Conservation (phyloP, 2,888 invertebrate genomes). For the Andrena marginata region DNA sequence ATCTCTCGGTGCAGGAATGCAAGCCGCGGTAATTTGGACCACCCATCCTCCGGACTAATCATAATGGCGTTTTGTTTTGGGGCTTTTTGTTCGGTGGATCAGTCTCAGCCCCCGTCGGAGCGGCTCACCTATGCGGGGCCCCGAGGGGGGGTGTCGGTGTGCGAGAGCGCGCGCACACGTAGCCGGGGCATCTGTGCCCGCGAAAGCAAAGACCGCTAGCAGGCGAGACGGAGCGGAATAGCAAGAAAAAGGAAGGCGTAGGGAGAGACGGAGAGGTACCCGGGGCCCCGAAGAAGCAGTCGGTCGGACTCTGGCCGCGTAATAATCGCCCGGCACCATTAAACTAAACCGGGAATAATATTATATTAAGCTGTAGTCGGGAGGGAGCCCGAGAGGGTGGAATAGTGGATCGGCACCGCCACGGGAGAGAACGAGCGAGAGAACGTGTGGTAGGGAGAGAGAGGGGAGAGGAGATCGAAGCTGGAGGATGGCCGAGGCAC, state of each 20-base stretch:
- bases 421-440: constrained; percentile 45
- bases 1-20: constrained; percentile 67
- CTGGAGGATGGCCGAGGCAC: constrained; percentile 69
- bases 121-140: constrained; percentile 39
- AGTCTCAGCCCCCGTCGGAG: constrained; percentile 47
- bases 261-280: constrained; percentile 56
- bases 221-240: constrained; percentile 23
- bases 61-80: constrained; percentile 82
- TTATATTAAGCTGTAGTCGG: constrained; percentile 83
- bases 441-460: constrained; percentile 19
- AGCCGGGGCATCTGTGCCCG: constrained; percentile 11
- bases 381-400: constrained; percentile 69
- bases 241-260: constrained; percentile 11
- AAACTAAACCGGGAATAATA: constrained; percentile 85
- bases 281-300: constrained; percentile 75
- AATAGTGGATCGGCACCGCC: constrained; percentile 67
- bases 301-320: constrained; percentile 79
- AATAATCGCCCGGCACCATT: constrained; percentile 85
- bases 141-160: background rate
- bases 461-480: constrained; percentile 65
- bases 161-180: constrained; percentile 23
- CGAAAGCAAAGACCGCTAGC: constrained; percentile 38
- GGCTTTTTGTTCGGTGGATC: constrained; percentile 74
- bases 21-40: constrained; percentile 81
- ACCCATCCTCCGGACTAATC: constrained; percentile 82